Evolutionary conservation across 2,888 invertebrate species (phyloP).

Genomic region (Trisateles emortualis): DNA sequence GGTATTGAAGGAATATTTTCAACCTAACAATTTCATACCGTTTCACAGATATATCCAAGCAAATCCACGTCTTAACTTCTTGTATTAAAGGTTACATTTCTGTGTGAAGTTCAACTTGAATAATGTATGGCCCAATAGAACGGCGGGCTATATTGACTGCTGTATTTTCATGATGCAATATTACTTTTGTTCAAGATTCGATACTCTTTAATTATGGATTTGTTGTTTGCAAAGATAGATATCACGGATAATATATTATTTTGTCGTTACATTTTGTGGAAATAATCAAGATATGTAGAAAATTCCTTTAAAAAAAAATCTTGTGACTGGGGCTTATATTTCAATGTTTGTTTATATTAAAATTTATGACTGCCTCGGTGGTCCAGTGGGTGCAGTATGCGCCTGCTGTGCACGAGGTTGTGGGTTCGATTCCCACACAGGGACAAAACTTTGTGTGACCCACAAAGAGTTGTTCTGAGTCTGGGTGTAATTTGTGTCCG

Average conservation of each 20-base stretch:
- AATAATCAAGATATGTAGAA: too few species aligned
- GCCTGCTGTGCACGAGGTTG: too few species aligned
- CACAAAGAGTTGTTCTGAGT: too few species aligned
- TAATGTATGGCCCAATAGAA: slow-evolving; percentile 29
- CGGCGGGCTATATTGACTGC: slow-evolving; percentile 13
- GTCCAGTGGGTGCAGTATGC: too few species aligned
- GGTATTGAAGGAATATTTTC: slow-evolving; percentile 15
- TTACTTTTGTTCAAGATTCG: slow-evolving; percentile 18
- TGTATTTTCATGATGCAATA: slow-evolving; percentile 36
- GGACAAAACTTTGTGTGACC: too few species aligned
- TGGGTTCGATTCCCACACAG: too few species aligned
- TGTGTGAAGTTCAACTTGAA: slow-evolving; percentile 22
- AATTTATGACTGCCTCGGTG: too few species aligned
- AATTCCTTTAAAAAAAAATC: too few species aligned
- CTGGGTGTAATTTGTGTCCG: too few species aligned
- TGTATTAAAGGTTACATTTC: slow-evolving; percentile 18
- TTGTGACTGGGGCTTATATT: too few species aligned
- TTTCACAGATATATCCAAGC: slow-evolving; percentile 2
- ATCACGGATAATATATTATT: neutral
- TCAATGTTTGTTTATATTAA: too few species aligned
- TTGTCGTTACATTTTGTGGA: neutral
- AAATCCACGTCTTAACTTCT: slow-evolving; percentile 15
- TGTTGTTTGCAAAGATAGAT: slow-evolving; percentile 11
- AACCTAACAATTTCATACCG: slow-evolving; percentile 14
- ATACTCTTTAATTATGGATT: slow-evolving; percentile 26